Evolutionary conservation across 2,113 vertebrate species (phyloP).

Genomic region (Bettongia penicillata): DNA sequence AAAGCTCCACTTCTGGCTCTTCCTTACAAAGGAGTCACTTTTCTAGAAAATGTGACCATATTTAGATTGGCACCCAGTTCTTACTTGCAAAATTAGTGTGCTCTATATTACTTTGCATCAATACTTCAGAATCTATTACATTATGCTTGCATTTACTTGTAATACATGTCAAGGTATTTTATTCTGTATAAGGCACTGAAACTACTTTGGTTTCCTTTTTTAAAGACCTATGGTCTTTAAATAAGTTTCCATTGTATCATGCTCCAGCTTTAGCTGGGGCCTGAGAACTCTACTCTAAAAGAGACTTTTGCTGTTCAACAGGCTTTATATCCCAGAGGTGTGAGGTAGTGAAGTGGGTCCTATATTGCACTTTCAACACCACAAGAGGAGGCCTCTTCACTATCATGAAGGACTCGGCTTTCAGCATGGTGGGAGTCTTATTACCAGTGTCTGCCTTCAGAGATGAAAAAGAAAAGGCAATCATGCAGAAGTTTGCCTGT

Average conservation of each 20-base stretch:
- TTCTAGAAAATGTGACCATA: not conserved
- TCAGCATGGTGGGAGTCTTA: not conserved
- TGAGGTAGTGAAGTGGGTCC: not conserved
- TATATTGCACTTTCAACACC: not conserved
- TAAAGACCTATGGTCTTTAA: not conserved
- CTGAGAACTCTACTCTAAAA: not conserved
- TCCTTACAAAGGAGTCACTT: constrained; percentile 5
- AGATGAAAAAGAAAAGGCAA: not conserved
- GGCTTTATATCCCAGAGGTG: not conserved
- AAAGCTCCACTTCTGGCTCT: not conserved
- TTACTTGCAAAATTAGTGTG: not conserved
- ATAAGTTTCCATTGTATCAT: constrained; percentile 12
- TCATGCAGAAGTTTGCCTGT: not conserved
- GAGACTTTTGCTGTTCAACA: not conserved
- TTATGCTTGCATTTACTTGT: not conserved
- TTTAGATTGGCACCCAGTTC: constrained; percentile 1
- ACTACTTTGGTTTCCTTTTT: constrained; percentile 44
- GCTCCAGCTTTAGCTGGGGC: not conserved
- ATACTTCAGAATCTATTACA: constrained; percentile 11
- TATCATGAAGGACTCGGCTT: not conserved
- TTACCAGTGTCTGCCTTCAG: not conserved
- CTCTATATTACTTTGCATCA: not conserved
- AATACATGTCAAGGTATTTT: not conserved
- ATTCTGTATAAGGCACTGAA: not conserved
- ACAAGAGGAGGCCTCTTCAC: not conserved